These are phyloP conservation scores for Aphrophora alni DNA, from an alignment of 2,888 invertebrate genomes.

Conservation along the genomic window DNA sequence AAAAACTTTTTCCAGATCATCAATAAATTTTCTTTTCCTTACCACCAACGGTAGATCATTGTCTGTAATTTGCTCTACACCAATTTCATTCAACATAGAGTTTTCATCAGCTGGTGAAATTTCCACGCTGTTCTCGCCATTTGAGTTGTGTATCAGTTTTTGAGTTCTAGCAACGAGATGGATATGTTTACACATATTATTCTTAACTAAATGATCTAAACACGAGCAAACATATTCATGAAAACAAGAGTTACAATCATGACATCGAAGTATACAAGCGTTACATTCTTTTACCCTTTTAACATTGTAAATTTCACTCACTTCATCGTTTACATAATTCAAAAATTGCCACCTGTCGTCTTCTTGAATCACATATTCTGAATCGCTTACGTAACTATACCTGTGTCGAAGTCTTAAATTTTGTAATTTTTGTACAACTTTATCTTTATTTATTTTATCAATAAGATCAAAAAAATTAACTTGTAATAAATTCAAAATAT, in stretches of 20 bases:
- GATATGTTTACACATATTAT: conserved; percentile 28
- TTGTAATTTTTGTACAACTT: conserved; percentile 40
- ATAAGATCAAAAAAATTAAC: conserved; percentile 48
- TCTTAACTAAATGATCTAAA: conserved; percentile 14
- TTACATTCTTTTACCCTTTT: neutral
- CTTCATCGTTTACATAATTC: neutral
- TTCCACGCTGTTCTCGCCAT: neutral
- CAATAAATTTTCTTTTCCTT: no score
- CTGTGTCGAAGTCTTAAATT: neutral
- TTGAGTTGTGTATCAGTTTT: neutral
- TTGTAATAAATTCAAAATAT: conserved; percentile 48
- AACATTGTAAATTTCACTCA: neutral
- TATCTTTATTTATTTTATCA: conserved; percentile 51
- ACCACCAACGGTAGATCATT: no score
- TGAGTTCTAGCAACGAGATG: neutral
- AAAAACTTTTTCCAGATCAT: no score
- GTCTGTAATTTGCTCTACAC: no score
- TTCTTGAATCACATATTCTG: neutral
- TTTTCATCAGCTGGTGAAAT: neutral
- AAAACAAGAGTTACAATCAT: conserved; percentile 12
- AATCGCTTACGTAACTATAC: neutral
- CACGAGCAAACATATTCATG: conserved; percentile 21
- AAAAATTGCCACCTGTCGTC: neutral
- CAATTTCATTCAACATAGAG: no score
- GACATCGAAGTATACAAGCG: neutral